Evolutionary conservation across 2,113 vertebrate genomes (phyloP).

Genomic region (Bubo bubo): DNA sequence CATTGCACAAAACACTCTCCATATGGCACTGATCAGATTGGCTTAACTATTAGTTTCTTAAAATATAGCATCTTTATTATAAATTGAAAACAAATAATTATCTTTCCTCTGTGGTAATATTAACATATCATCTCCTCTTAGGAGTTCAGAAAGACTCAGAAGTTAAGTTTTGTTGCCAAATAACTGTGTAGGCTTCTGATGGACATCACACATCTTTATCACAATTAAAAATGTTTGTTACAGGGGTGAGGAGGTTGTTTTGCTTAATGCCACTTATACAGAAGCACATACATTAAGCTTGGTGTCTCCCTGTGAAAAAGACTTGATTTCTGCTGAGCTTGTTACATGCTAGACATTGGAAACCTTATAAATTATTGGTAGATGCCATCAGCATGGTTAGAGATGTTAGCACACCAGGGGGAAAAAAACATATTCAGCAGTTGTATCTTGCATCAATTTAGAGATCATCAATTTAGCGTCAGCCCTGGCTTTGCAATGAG

Average conservation of each 20-base stretch:
- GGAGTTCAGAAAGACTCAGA: slow-evolving; percentile 31
- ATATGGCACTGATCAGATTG: slow-evolving; percentile 73
- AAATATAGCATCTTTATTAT: slow-evolving; percentile 69
- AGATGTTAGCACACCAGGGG: background rate
- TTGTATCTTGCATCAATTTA: background rate
- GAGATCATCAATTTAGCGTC: background rate
- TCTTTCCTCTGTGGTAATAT: slow-evolving; percentile 26
- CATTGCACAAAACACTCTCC: slow-evolving; percentile 56
- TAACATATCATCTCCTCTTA: slow-evolving; percentile 28
- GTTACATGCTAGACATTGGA: background rate
- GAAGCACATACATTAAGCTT: background rate
- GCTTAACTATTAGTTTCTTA: slow-evolving; percentile 65
- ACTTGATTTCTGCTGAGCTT: background rate
- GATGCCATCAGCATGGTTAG: background rate
- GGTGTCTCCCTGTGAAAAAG: background rate
- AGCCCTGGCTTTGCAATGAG: background rate
- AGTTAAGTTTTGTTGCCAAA: slow-evolving; percentile 46
- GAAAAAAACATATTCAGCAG: background rate
- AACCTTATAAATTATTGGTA: background rate
- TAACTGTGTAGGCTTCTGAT: background rate
- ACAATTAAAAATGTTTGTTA: slow-evolving; percentile 2
- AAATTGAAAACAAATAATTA: slow-evolving; percentile 6
- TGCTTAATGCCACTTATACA: background rate
- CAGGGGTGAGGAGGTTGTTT: background rate
- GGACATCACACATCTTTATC: background rate